Evolutionary conservation across 1,140 invertebrate genomes (phyloP).

Genomic region (Babylonia areolata): DNA sequence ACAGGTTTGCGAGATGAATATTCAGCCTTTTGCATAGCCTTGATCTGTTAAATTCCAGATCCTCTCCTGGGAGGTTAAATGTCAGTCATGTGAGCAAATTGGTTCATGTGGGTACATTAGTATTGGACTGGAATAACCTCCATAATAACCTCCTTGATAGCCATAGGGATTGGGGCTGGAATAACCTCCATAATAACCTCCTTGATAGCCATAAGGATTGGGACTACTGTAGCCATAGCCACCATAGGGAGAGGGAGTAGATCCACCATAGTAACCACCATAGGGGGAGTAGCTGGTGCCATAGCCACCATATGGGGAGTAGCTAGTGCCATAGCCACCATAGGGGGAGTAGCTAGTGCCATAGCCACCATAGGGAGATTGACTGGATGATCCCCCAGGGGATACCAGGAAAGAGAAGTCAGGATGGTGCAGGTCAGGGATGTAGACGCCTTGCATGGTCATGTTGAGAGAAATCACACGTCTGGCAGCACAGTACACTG

Average conservation of each 20-base stretch:
- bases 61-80: too few relatives aligned
- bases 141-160: not conserved
- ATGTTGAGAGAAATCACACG: not conserved
- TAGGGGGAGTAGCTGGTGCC: not conserved
- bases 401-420: conserved; percentile 9
- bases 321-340: not conserved
- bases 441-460: not conserved
- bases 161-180: not conserved
- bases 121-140: not conserved
- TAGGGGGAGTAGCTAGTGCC: not conserved
- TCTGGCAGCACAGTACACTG: conserved; percentile 11
- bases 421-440: not conserved
- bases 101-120: too few relatives aligned
- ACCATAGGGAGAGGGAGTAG: not conserved
- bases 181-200: not conserved
- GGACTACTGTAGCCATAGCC: not conserved
- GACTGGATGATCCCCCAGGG: not conserved
- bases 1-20: too few relatives aligned
- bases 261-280: not conserved
- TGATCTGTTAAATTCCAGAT: too few relatives aligned
- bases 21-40: too few relatives aligned
- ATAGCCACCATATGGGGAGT: too few relatives aligned
- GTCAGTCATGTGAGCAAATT: too few relatives aligned
- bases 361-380: not conserved
- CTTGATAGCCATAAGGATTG: not conserved